Base-by-base conservation (phyloP, 2,113 vertebrate genomes). In the Pogonocichla stellata region DNA sequence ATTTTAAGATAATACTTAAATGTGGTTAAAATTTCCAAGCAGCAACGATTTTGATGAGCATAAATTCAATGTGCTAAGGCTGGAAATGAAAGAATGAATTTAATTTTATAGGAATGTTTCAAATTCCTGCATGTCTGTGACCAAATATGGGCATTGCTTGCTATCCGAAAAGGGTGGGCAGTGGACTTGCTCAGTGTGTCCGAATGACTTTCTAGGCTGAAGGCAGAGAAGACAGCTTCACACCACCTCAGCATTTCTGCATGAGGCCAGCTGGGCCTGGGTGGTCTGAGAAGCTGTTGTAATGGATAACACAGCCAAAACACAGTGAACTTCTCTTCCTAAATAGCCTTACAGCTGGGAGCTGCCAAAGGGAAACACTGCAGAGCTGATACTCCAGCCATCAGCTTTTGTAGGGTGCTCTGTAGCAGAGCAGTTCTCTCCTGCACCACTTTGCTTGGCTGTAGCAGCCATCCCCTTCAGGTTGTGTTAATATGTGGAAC, bases 281-380 rank as follows among this genome's bases (percentile, higher is more conserved):
- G 92, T 91, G 93, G 92, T 85, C 94, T 92, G 75, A 94, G 84
- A 86, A 90, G 64, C 74, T 95, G 67, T n/a, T 95, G 64, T 18
- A 92, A 73, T 51, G 19, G 75, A 53, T 88, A 90, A 58, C 56
- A 71, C 43, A 86, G 95, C 92, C 93, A 95, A 96, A 96, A 88
- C 34, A 43, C 60, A 77, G 74, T 10, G 29, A 89, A 53, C 10
- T 74, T 47, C 67, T 82, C 47, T 53, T 91, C 64, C 42, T 77
- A 60, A 90, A 51, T 40, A 80, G 24, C 82, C 72, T 88, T 80
- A 10, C 60, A 83, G 75, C 74, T 90, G 88, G 56, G 62, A 71
- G 23, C 71, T 92, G 78, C 81, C 25, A 34, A n/a, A 87, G 47
- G 34, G 78, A 77, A 82, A 19, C 10, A 5, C 60, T 80, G 20